Base-by-base conservation (phyloP, 92 coral and sea anemone genomes). In the Palythoa grandiflora region DNA sequence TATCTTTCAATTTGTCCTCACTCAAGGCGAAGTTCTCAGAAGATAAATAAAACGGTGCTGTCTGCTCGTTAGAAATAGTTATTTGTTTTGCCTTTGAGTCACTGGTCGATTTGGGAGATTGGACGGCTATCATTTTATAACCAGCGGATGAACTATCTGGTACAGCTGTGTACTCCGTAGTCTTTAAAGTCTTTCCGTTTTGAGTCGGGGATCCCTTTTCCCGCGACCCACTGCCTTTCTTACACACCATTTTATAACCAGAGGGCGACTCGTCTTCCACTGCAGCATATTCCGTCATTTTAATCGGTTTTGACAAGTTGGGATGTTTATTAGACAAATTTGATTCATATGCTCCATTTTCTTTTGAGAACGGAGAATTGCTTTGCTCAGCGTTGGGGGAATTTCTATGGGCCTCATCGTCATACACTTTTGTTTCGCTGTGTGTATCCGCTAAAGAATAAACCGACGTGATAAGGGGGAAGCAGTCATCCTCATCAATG, bases 401-500 rank as follows among this genome's bases (percentile, higher is more conserved):
- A 21, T 14, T 44, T n/a, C 40, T 28, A 16, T 54, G n/a, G 20
- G 15, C 40, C 20, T 81, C 40, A 60, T 0, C 44, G 3, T 50
- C 47, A 37, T 81, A 60, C 21, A 40, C 48, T 13, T n/a, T 68
- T 47, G 19, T 12, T 12, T 61, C 84, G n/a, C 36, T 81, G 66
- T 55, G 87, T 38, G 78, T 19, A 39, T 87, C 20, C 47, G 98
- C 98, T 55, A 95, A 90, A 35, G 98, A 95, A 77, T 84, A 95
- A 20, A 95, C 98, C 2, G 98, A 94, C 13, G 96, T 90, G 19
- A 95, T 95, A 9, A 92, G 88, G 5, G 94, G 96, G n/a, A 91
- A 71, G 10, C 96, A 93, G 5, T 93, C 92, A 21, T 89, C 92
- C n/a, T 93, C 98, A 20, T 86, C 94, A 36, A 95, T 89, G 14